phyloP scores from a whole-genome alignment of 2,113 vertebrate genomes.

The Cyphomyrus plagiostoma region DNA sequence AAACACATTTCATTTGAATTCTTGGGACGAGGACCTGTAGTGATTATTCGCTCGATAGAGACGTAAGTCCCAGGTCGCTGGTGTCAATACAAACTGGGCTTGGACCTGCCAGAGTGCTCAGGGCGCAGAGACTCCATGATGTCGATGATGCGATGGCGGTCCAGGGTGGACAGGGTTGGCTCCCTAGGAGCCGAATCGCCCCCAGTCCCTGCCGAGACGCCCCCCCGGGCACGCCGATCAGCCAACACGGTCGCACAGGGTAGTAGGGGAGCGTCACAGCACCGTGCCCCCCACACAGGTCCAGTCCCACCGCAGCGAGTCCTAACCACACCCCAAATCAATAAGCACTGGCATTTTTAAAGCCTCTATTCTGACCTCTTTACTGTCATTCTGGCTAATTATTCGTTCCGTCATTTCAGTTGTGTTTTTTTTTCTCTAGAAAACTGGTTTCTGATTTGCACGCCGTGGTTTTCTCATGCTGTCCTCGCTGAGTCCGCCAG shows the following conservation, averaged over 20 bases:
- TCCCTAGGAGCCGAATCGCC: constrained; percentile 6
- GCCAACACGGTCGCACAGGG: neutral
- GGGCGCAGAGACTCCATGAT: neutral
- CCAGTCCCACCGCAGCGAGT: neutral
- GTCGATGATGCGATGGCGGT: neutral
- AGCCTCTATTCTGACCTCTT: neutral
- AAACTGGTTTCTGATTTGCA: neutral
- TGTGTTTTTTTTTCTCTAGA: neutral
- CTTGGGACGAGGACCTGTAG: neutral
- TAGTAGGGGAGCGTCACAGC: neutral
- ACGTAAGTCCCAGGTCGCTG: neutral
- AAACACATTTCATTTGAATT: neutral
- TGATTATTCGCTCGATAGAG: neutral
- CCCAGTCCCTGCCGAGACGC: neutral
- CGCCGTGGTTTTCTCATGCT: neutral
- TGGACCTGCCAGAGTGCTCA: neutral
- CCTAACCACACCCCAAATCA: neutral
- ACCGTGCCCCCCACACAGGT: neutral
- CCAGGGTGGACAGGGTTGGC: constrained; percentile 41
- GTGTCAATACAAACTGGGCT: neutral
- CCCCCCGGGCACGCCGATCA: neutral
- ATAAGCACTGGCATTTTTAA: neutral
- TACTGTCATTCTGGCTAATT: neutral
- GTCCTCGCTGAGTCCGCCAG: neutral
- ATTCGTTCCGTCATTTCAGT: neutral